Conservation (phyloP, 2,797 vertebrate genomes). For the Buphagus erythrorhynchus region DNA sequence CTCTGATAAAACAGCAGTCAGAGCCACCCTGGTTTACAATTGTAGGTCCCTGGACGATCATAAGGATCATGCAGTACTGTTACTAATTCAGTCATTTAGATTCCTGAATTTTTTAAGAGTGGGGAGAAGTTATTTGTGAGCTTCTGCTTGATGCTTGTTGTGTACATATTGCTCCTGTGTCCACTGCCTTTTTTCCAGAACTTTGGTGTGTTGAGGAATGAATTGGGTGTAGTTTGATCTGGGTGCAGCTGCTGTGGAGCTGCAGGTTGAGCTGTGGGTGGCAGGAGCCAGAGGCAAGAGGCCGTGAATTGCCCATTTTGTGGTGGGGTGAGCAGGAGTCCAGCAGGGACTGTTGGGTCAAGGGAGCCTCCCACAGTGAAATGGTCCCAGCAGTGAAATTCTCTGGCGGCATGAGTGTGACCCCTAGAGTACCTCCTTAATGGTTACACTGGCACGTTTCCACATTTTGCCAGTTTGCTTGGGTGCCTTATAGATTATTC, state of each 20-base stretch:
- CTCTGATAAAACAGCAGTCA: not conserved
- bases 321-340: not conserved
- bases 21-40: not conserved
- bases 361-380: rapidly evolving
- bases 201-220: not conserved
- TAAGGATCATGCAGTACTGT: not conserved
- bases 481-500: not conserved
- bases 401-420: not conserved
- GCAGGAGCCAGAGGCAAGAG: not conserved
- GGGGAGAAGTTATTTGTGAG: not conserved
- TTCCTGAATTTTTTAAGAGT: not conserved
- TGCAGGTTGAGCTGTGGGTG: not conserved
- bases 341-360: not conserved
- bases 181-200: not conserved
- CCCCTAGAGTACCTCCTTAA: not conserved
- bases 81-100: not conserved
- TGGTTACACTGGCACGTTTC: not conserved
- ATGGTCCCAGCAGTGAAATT: not conserved
- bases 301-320: not conserved
- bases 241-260: not conserved
- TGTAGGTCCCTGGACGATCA: not conserved
- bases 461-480: not conserved
- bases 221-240: not conserved
- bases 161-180: not conserved
- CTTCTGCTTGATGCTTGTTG: not conserved